Evolutionary conservation across 2,797 vertebrate genomes (phyloP).

Genomic region (Corythornis leucogaster): DNA sequence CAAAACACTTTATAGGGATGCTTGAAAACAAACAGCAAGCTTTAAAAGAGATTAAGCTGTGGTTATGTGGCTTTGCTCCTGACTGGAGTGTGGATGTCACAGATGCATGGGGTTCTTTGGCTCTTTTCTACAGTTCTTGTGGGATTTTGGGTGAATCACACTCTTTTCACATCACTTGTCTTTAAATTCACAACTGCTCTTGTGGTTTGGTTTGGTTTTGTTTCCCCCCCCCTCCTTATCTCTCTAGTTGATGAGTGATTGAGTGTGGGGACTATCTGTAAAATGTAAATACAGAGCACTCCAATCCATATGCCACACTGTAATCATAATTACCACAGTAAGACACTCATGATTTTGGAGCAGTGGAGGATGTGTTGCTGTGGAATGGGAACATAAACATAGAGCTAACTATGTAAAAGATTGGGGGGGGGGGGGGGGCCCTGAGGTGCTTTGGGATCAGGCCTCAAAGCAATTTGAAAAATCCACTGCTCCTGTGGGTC

Average conservation of each 20-base stretch:
- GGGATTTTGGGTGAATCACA: background rate
- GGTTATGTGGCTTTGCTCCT: background rate
- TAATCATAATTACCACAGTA: background rate
- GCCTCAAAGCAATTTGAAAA: too few species aligned
- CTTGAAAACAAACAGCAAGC: background rate
- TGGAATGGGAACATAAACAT: conserved; percentile 1
- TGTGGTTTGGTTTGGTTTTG: background rate
- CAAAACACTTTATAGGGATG: background rate
- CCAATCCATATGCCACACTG: background rate
- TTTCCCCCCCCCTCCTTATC: background rate
- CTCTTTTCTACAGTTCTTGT: background rate
- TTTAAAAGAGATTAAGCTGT: background rate
- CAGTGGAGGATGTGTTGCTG: background rate
- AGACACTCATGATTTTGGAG: background rate
- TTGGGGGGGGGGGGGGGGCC: background rate
- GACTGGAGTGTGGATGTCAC: background rate
- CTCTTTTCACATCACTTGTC: background rate
- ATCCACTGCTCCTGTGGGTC: too few species aligned
- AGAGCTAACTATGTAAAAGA: background rate
- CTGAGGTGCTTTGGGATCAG: too few species aligned
- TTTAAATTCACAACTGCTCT: background rate
- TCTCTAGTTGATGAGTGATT: background rate
- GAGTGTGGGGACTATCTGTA: background rate
- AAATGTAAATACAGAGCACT: conserved; percentile 2
- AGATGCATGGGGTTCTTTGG: background rate